A percentile compares a stretch with the other conserved stretches of the same genome.
phyloP scores from a whole-genome alignment of 2,888 invertebrate species.

The Camptogramma bilineatum region DNA sequence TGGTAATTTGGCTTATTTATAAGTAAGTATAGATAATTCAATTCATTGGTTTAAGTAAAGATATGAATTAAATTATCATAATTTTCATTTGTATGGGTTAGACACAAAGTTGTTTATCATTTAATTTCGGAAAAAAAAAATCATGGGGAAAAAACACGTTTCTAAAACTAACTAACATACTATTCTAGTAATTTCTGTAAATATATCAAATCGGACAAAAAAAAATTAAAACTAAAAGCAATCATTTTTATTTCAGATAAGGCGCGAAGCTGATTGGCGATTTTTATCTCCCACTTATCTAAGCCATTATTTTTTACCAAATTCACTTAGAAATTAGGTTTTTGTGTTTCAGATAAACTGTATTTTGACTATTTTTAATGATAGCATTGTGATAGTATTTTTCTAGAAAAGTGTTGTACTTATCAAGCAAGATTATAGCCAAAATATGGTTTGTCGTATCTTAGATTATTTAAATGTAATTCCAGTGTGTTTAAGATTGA shows the following conservation, averaged over 20 bases:
- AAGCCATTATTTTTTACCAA: conserved; percentile 75
- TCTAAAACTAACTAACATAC: no score
- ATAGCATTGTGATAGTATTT: conserved; percentile 6
- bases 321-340: conserved; percentile 62
- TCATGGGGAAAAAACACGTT: no score
- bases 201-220: no score
- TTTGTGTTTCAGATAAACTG: conserved; percentile 46
- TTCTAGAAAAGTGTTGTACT: conserved; percentile 27
- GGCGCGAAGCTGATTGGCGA: conserved; percentile 38
- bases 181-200: no score
- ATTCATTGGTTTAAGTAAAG: no score
- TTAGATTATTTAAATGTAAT: conserved; percentile 22
- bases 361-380: conserved; percentile 60
- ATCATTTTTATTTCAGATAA: conserved; percentile 51
- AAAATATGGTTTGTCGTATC: conserved; percentile 50
- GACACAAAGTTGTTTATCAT: no score
- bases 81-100: no score
- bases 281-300: conserved; percentile 66
- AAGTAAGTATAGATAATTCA: no score
- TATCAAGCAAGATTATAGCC: conserved; percentile 49
- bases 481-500: conserved; percentile 36
- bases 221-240: not conserved
- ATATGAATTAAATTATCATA: no score
- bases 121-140: no score
- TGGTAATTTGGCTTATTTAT: no score